Conservation (phyloP, 2,888 invertebrate genomes). For the Leptopilina myrica region DNA sequence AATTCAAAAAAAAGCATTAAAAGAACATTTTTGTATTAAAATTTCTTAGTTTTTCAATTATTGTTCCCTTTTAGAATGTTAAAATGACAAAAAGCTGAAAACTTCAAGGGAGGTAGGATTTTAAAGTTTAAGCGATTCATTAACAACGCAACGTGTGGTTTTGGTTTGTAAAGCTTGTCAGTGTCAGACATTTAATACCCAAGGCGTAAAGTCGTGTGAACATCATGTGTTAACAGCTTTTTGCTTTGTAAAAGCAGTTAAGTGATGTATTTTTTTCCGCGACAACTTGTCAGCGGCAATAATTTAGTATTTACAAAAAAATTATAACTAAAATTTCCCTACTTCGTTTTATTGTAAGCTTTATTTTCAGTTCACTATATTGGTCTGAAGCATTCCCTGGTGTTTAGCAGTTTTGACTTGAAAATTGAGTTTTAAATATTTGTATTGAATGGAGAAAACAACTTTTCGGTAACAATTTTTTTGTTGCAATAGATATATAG, state of each 20-base stretch:
- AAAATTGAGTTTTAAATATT: too few species aligned
- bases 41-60: not conserved
- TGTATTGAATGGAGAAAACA: too few species aligned
- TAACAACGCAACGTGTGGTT: constrained; percentile 41
- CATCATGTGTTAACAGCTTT: constrained; percentile 18
- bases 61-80: not conserved
- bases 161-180: constrained; percentile 48
- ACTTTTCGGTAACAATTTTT: too few species aligned
- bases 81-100: not conserved
- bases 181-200: constrained; percentile 48
- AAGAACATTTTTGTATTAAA: too few species aligned
- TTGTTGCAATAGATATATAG: not conserved
- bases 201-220: constrained; percentile 8
- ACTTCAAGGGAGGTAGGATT: not conserved
- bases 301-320: not conserved
- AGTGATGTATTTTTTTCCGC: constrained; percentile 26
- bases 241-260: constrained; percentile 44
- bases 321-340: not conserved
- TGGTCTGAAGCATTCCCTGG: too few species aligned
- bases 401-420: not conserved
- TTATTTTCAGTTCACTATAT: too few species aligned
- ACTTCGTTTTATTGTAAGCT: not conserved
- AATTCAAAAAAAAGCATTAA: too few species aligned
- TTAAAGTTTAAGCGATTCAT: constrained; percentile 34
- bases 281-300: not conserved